Percentiles rank a stretch among this genome's conserved stretches.
Evolutionary conservation across 1,140 invertebrate species (phyloP).

Genomic region (Babylonia areolata): DNA sequence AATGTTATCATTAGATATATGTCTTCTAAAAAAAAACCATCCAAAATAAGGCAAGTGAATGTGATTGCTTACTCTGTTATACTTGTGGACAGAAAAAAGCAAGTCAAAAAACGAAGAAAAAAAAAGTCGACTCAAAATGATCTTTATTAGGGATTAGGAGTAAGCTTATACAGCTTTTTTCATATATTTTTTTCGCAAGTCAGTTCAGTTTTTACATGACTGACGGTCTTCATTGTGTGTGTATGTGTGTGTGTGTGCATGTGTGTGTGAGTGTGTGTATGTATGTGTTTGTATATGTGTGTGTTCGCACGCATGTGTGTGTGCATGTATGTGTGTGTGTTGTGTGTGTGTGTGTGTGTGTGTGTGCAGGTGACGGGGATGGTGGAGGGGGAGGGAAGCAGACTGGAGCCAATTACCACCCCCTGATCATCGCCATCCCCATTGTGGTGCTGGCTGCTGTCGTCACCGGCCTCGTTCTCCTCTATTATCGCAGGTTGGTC

Average conservation of each 20-base stretch:
- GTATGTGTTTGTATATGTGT: too few species aligned
- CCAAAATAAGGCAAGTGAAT: too few species aligned
- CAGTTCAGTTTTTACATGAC: too few species aligned
- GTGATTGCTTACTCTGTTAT: too few species aligned
- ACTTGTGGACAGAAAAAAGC: too few species aligned
- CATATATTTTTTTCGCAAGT: too few species aligned
- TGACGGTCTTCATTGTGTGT: too few species aligned
- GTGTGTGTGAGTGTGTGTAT: background rate
- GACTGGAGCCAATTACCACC: constrained; percentile 40
- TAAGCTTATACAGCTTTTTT: too few species aligned
- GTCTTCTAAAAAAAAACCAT: too few species aligned
- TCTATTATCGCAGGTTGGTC: constrained; percentile 53
- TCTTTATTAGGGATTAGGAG: too few species aligned
- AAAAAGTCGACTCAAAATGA: background rate
- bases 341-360: background rate
- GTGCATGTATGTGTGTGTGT: background rate
- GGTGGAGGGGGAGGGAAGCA: background rate
- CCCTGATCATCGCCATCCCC: constrained; percentile 52
- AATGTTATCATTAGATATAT: too few species aligned
- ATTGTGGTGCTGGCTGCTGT: constrained; percentile 46
- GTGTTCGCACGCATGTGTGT: background rate
- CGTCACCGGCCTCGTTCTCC: constrained; percentile 46
- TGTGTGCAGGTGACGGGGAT: background rate
- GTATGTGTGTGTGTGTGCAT: background rate
- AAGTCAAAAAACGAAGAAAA: too few species aligned